Evolutionary conservation across 2,113 vertebrate genomes (phyloP), one percentile per base, ranked within the genome.

Genomic region (Tylochromis polylepis): DNA sequence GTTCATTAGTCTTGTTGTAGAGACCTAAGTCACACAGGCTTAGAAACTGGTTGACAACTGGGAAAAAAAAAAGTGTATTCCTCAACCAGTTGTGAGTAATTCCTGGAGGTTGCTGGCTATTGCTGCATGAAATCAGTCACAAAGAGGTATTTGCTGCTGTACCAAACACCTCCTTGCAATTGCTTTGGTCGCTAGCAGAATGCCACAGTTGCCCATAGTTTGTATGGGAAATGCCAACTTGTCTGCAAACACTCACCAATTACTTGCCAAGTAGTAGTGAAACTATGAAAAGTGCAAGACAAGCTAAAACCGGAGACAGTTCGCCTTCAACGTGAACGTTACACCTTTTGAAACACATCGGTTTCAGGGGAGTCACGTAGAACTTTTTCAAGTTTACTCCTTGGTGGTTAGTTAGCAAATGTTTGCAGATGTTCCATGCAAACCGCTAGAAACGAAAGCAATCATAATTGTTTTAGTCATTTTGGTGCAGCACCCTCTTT

Each of bases 41-140:
- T 18, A 18, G 16, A 60, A 31, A 60, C 8, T 0, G 18, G 15
- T 0, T 60, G 29, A 18, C 27, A 5, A 16, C n/a, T 24, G 36
- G 8, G 51, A 12, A 1, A 0, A 24, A 67, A 41, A 70, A 18
- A 49, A 6, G n/a, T 70, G n/a, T 24, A 24, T 43, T 16, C 65
- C 3, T 24, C 7, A 24, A 43, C 12, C 5, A 0, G n/a, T 70
- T 43, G 65, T 2, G n/a, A 43, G 36, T 43, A 22, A 70, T 43
- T 43, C 3, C 22, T 46, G 14, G 65, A 16, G 22, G 14, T 3
- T 18, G 15, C 15, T 16, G 14, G 15, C 15, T 18, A 6, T 0
- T 16, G 14, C n/a, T 9, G n/a, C n/a, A 24, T 0, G 38, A 6
- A 70, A 70, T 41, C 31, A 36, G 31, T 65, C 60, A 0, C 4